These are phyloP conservation scores for Rhagonycha lutea DNA, from an alignment of 2,888 invertebrate genomes.

Conservation along the genomic window DNA sequence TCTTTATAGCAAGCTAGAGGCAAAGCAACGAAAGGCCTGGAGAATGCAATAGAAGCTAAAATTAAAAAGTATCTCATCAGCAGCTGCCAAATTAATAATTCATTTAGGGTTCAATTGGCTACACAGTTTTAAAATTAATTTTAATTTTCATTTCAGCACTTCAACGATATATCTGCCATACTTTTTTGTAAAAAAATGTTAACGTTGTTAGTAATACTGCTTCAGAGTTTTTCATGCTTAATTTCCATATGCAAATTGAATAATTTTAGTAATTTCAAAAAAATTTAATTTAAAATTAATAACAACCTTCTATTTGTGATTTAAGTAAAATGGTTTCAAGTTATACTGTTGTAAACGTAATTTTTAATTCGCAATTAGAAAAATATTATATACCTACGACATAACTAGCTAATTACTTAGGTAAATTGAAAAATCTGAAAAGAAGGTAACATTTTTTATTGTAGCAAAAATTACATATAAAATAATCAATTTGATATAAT, in stretches of 20 bases:
- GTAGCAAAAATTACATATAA: too few relatives aligned
- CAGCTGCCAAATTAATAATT: slow-evolving; percentile 23
- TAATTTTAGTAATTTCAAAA: neutral
- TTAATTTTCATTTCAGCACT: slow-evolving; percentile 9
- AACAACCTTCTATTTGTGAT: neutral
- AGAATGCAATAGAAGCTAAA: slow-evolving; percentile 12
- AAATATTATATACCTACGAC: too few relatives aligned
- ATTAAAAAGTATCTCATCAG: slow-evolving; percentile 18
- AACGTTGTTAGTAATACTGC: neutral
- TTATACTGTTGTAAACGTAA: too few relatives aligned
- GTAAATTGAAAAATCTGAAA: too few relatives aligned
- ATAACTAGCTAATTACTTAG: too few relatives aligned
- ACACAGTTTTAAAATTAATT: slow-evolving; percentile 20
- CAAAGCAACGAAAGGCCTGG: neutral
- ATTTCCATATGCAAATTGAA: neutral
- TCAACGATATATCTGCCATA: neutral
- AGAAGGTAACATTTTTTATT: too few relatives aligned
- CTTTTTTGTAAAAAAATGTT: neutral
- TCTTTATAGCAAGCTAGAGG: slow-evolving; percentile 4
- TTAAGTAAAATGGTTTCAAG: neutral
- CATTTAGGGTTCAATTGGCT: slow-evolving; percentile 23
- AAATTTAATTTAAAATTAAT: neutral
- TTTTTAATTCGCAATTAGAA: too few relatives aligned
- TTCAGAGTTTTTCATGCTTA: neutral
- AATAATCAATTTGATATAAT: too few relatives aligned